Base-by-base conservation (phyloP, 1,140 invertebrate species). In the Mizuhopecten yessoensis region DNA sequence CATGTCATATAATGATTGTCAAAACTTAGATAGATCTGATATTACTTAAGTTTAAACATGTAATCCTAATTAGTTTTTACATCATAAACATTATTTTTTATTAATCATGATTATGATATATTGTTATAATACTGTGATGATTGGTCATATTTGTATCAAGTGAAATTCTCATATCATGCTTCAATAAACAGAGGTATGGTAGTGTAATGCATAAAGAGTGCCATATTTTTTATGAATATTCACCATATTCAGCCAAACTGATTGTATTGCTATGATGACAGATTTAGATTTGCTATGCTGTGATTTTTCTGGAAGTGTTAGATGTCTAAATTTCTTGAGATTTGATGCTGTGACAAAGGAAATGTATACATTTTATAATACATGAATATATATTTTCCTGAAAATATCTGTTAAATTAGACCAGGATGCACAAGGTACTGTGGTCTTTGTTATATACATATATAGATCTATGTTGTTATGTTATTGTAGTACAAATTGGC, bases 301-400 rank as follows among this genome's bases (percentile, higher is more conserved):
- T 75, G 57, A 75, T 75, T 75, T 75, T 75, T 75, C 57, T 75
- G 29, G 57, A 75, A 75, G 57, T 75, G 57, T 29, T 75, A 75
- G 23, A 75, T 75, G 23, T 57, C 2, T 75, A 75, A 29, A 75
- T 75, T n/a, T 75, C 57, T 29, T 0, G n/a, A 75, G 57, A 29
- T 75, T 29, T 75, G 9, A 29, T 29, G 23, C 2, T 39, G n/a
- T 49, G 45, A 75, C n/a, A 29, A 75, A 75, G n/a, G 45, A 20
- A 57, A 57, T 57, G 7, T 23, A 57, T 57, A 57, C 3, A 39
- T 39, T 13, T 39, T 39, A 45, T 45, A 13, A 39, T 13, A 39
- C 13, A 39, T 39, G n/a, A 7, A 39, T 13, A 39, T 39, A 39
- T 45, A 15, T 45, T 45, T 29, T 29, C n/a, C 57, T 75, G 20